Conservation (phyloP, 2,888 invertebrate species). For the Athetis lepigone region DNA sequence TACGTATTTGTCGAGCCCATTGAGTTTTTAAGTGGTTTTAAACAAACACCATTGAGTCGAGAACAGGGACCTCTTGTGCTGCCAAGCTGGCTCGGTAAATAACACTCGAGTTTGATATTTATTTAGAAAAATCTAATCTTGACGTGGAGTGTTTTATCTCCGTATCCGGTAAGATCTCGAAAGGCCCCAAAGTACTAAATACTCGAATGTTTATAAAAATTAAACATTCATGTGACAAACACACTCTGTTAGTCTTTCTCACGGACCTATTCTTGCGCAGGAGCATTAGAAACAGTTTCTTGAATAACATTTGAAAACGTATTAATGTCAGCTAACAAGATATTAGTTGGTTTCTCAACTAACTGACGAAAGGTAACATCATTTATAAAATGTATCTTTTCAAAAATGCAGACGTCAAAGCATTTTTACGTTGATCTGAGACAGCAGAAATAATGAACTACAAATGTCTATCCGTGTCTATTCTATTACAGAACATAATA, state of each 20-base stretch:
- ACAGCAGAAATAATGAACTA: conserved; percentile 79
- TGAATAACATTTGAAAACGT: conserved; percentile 49
- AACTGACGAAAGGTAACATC: conserved; percentile 60
- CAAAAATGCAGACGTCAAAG: conserved; percentile 76
- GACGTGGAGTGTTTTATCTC: conserved; percentile 82
- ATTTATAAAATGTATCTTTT: conserved; percentile 76
- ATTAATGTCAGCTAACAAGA: conserved; percentile 60
- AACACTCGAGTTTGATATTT: conserved; percentile 76
- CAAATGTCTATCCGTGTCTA: conserved; percentile 77
- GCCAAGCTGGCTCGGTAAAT: conserved; percentile 77
- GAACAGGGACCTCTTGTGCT: conserved; percentile 80
- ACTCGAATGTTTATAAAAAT: conserved; percentile 71
- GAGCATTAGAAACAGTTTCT: conserved; percentile 26
- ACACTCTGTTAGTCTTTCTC: conserved; percentile 80
- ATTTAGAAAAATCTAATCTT: conserved; percentile 84
- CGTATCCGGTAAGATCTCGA: conserved; percentile 79
- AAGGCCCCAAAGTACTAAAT: conserved; percentile 65
- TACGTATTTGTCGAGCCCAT: conserved; percentile 81
- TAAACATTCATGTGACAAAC: conserved; percentile 71
- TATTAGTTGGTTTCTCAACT: conserved; percentile 54
- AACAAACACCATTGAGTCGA: conserved; percentile 84
- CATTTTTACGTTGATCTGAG: conserved; percentile 76
- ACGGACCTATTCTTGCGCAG: conserved; percentile 66
- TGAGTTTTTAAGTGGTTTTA: conserved; percentile 84
- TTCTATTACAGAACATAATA: conserved; percentile 74